Conservation (phyloP, 1,140 invertebrate species). For the Bombus cullumanus region DNA sequence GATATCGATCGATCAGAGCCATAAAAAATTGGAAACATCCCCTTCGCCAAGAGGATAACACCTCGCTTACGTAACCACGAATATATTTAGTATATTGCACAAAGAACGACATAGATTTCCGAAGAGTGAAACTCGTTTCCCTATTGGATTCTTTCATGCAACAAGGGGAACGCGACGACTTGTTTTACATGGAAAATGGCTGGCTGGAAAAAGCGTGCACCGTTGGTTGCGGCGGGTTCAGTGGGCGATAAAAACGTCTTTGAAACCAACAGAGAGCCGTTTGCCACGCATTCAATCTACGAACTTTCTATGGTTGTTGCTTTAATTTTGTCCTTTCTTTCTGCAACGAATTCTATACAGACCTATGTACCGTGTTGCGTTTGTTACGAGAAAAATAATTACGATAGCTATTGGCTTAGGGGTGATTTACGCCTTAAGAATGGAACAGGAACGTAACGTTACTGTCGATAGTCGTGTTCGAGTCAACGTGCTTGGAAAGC, state of each 20-base stretch:
- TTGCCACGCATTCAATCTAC: not conserved
- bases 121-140: not conserved
- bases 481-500: not conserved
- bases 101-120: not conserved
- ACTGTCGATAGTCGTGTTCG: not conserved
- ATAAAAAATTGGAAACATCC: not conserved
- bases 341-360: not conserved
- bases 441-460: not conserved
- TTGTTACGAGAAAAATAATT: not conserved
- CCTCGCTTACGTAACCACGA: not conserved
- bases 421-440: not conserved
- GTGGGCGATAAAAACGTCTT: slow-evolving; percentile 1
- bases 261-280: not conserved
- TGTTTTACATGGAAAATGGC: slow-evolving; percentile 8
- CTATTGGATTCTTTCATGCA: not conserved
- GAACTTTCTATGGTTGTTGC: not conserved
- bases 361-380: too few species aligned
- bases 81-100: not conserved
- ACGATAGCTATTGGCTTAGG: not conserved
- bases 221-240: not conserved
- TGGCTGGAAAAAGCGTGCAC: not conserved
- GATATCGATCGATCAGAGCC: not conserved
- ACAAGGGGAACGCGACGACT: not conserved
- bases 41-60: not conserved
- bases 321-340: not conserved